Evolutionary conservation across 2,797 vertebrate genomes (phyloP).

Genomic region (Brotula barbata): DNA sequence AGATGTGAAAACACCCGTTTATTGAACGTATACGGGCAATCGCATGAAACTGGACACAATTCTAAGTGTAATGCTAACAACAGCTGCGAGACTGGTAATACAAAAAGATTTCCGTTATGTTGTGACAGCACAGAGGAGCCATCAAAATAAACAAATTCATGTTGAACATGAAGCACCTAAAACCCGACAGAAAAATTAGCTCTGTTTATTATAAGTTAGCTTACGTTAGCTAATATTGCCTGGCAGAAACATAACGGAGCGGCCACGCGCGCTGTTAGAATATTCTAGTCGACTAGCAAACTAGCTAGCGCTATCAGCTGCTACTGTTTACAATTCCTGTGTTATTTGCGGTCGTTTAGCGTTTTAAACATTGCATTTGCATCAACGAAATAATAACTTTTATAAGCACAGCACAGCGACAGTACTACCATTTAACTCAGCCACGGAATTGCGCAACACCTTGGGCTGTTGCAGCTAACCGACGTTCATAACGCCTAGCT

Average conservation of each 20-base stretch:
- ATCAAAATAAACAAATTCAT: not conserved
- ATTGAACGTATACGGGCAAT: not conserved
- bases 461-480: conserved; percentile 39
- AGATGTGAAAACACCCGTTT: rapidly evolving
- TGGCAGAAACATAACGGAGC: not conserved
- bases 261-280: conserved; percentile 49
- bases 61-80: not conserved
- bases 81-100: not conserved
- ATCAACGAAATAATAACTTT: not conserved
- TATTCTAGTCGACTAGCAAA: conserved; percentile 55
- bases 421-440: not conserved
- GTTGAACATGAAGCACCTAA: too few species aligned
- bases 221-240: not conserved
- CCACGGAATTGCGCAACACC: not conserved
- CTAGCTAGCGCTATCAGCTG: conserved; percentile 17
- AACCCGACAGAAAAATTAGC: too few species aligned
- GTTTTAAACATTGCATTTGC: not conserved
- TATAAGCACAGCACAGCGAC: not conserved
- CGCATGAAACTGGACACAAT: not conserved
- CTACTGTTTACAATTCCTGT: conserved; percentile 19
- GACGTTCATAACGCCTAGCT: conserved; percentile 35
- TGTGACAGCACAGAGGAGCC: not conserved
- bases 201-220: not conserved
- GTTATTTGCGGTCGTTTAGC: not conserved
- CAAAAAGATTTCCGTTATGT: conserved; percentile 5